Percentiles rank a stretch among this genome's conserved stretches.
phyloP scores from a whole-genome alignment of 2,888 invertebrate genomes.

The Amiota communis region DNA sequence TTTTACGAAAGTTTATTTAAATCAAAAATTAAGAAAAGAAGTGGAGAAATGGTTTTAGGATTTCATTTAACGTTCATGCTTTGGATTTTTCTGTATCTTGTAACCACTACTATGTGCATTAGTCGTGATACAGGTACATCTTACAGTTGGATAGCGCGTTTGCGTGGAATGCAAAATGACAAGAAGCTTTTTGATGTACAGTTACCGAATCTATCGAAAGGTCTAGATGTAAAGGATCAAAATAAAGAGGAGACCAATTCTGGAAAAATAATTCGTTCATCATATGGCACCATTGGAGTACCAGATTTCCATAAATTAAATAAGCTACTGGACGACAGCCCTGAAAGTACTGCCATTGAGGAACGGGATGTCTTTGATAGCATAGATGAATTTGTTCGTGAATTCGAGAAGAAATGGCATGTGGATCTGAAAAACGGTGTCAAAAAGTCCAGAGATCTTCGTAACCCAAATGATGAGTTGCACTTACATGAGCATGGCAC shows the following conservation, averaged over 20 bases:
- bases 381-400: constrained; percentile 9
- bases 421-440: neutral
- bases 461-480: too few relatives aligned
- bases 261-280: too few relatives aligned
- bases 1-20: too few relatives aligned
- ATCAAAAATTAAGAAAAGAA: too few relatives aligned
- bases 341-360: neutral
- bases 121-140: neutral
- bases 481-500: too few relatives aligned
- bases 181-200: neutral
- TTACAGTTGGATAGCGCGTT: constrained; percentile 15
- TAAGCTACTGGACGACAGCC: neutral
- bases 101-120: too few relatives aligned
- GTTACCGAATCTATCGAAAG: too few relatives aligned
- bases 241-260: too few relatives aligned
- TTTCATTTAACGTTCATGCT: too few relatives aligned
- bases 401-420: constrained; percentile 24
- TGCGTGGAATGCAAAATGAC: neutral
- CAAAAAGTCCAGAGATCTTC: neutral
- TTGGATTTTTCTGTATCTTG: too few relatives aligned
- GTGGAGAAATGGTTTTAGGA: too few relatives aligned
- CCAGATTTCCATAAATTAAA: neutral
- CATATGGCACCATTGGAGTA: neutral
- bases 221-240: too few relatives aligned
- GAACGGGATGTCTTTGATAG: neutral